A percentile compares a stretch with the other conserved stretches of the same genome.
These are phyloP conservation scores for Eupithecia exiguata DNA, from an alignment of 2,888 invertebrate genomes.

Conservation along the genomic window DNA sequence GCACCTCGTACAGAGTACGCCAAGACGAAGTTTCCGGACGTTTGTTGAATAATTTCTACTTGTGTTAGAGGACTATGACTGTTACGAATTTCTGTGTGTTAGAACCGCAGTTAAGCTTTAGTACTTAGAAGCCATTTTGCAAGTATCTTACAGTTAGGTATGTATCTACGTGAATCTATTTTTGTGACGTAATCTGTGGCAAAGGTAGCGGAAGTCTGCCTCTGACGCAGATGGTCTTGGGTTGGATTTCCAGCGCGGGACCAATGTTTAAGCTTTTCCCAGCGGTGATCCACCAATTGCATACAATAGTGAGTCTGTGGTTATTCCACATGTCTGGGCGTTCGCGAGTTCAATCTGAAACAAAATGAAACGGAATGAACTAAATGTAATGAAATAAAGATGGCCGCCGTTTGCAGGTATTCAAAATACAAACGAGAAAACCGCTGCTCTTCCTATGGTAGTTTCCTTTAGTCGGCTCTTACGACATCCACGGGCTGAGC, in stretches of 20 bases:
- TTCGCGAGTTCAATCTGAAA: no score
- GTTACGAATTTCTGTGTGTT: not conserved
- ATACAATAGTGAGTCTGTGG: no score
- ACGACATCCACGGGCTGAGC: no score
- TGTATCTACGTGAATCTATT: not conserved
- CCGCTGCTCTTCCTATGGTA: no score
- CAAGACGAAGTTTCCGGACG: conserved; percentile 24
- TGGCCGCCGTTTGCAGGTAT: no score
- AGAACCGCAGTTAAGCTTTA: not conserved
- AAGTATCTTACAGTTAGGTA: not conserved
- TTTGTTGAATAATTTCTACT: conserved; percentile 30
- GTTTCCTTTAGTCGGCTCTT: no score
- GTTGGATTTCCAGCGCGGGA: not conserved
- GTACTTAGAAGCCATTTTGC: not conserved
- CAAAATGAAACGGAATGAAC: no score
- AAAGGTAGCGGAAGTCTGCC: not conserved
- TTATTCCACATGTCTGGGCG: no score
- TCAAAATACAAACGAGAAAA: no score
- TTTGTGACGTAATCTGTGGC: not conserved
- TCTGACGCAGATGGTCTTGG: not conserved
- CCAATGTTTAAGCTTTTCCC: no score
- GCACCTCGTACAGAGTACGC: conserved; percentile 43
- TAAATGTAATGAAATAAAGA: no score
- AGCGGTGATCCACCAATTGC: no score
- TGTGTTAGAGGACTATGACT: conserved; percentile 11